Percentiles rank a stretch among this genome's conserved stretches.
Evolutionary conservation across 2,888 invertebrate genomes (phyloP).

Genomic region (Cremastinae sp.): DNA sequence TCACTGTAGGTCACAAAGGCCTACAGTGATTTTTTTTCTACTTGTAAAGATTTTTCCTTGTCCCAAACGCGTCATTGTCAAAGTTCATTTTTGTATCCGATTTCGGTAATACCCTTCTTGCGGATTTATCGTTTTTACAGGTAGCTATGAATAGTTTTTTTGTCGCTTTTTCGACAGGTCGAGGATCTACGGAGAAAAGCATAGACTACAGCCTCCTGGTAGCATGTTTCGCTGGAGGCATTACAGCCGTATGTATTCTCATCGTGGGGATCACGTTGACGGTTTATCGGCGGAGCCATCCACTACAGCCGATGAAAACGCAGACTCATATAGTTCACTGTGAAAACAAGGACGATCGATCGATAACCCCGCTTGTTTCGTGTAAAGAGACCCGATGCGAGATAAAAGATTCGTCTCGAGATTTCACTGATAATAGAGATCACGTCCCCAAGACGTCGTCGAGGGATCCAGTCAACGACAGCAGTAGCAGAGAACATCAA

Average conservation of each 20-base stretch:
- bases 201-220: slow-evolving; percentile 75
- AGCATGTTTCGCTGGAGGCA: slow-evolving; percentile 76
- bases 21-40: no score
- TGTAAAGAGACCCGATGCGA: slow-evolving; percentile 43
- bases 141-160: no score
- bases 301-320: slow-evolving; percentile 68
- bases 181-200: slow-evolving; percentile 70
- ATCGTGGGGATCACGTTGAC: slow-evolving; percentile 75
- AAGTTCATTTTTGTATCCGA: no score
- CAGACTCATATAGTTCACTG: slow-evolving; percentile 68
- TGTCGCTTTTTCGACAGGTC: slow-evolving; percentile 66
- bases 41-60: no score
- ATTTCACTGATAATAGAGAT: slow-evolving; percentile 44
- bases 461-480: slow-evolving; percentile 44
- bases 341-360: slow-evolving; percentile 60
- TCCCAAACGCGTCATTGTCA: no score
- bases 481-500: slow-evolving; percentile 58
- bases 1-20: no score
- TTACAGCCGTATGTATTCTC: slow-evolving; percentile 75
- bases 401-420: slow-evolving; percentile 35
- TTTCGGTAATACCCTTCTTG: no score
- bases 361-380: slow-evolving; percentile 40
- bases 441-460: slow-evolving; percentile 26
- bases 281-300: slow-evolving; percentile 73
- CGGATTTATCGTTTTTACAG: no score